These are phyloP conservation scores for Ryuthela nishihirai DNA, from an alignment of 2,888 invertebrate species.

Conservation along the genomic window DNA sequence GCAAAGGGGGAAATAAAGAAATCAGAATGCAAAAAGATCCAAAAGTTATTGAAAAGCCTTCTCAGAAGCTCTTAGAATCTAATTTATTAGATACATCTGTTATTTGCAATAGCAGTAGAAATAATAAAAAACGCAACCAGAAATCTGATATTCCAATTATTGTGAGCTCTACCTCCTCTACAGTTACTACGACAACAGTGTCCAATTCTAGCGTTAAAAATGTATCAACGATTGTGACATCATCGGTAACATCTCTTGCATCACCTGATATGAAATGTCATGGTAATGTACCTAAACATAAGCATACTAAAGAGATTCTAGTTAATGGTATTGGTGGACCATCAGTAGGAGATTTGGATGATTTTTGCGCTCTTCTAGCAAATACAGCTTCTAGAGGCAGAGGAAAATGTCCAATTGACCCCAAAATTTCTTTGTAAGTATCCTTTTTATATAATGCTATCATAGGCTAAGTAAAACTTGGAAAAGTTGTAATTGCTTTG, in stretches of 20 bases:
- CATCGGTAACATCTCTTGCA: neutral
- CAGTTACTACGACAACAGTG: slow-evolving; percentile 8
- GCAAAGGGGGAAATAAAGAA: slow-evolving; percentile 2
- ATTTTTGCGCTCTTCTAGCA: slow-evolving; percentile 9
- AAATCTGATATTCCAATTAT: slow-evolving; percentile 12
- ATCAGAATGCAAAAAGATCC: slow-evolving; percentile 7
- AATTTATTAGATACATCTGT: slow-evolving; percentile 10
- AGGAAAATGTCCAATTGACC: slow-evolving; percentile 10
- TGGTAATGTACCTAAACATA: slow-evolving; percentile 14
- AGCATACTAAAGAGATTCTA: slow-evolving; percentile 20
- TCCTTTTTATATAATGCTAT: no score
- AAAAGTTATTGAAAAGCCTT: slow-evolving; percentile 14
- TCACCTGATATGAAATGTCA: slow-evolving; percentile 17
- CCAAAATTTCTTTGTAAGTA: slow-evolving; percentile 26
- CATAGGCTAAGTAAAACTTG: no score
- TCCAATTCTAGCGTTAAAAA: slow-evolving; percentile 9
- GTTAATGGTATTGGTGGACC: slow-evolving; percentile 18
- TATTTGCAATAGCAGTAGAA: slow-evolving; percentile 5
- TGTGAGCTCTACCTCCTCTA: slow-evolving; percentile 4
- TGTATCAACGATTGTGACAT: slow-evolving; percentile 1
- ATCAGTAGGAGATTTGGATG: slow-evolving; percentile 10
- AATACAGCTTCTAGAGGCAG: slow-evolving; percentile 2
- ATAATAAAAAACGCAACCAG: slow-evolving; percentile 28
- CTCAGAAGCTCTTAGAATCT: slow-evolving; percentile 5
- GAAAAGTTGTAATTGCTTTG: no score